Evolutionary conservation across 2,888 invertebrate genomes (phyloP).

Genomic region (Noctua janthina): DNA sequence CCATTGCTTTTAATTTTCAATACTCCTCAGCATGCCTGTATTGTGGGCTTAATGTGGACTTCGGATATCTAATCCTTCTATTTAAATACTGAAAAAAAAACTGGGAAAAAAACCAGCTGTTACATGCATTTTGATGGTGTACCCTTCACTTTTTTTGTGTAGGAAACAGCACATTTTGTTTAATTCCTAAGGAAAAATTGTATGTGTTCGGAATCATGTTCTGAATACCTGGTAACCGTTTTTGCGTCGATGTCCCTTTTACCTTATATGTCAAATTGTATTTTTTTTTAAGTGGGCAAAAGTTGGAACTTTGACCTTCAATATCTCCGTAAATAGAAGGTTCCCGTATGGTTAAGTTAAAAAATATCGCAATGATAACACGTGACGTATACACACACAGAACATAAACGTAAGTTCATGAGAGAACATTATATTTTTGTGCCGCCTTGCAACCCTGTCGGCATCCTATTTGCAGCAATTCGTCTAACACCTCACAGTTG

Average conservation of each 20-base stretch:
- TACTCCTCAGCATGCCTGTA: not conserved
- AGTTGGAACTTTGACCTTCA: not conserved
- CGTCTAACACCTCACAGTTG: slow-evolving; percentile 80
- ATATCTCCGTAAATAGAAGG: not conserved
- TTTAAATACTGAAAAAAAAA: not conserved
- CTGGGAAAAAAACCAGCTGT: too few relatives aligned
- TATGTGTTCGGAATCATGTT: too few relatives aligned
- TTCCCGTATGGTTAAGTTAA: not conserved
- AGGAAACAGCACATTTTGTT: too few relatives aligned
- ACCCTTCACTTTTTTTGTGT: too few relatives aligned
- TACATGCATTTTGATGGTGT: too few relatives aligned
- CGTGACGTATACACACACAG: not conserved
- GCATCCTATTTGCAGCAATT: slow-evolving; percentile 86
- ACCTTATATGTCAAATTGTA: too few relatives aligned
- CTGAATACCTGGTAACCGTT: too few relatives aligned
- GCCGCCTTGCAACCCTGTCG: slow-evolving; percentile 75
- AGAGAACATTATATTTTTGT: not conserved
- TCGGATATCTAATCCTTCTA: not conserved
- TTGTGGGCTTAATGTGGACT: not conserved
- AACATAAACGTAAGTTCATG: not conserved
- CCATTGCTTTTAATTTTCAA: too few relatives aligned
- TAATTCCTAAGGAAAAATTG: too few relatives aligned
- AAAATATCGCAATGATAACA: not conserved
- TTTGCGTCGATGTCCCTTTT: too few relatives aligned
- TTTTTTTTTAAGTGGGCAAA: not conserved